phyloP scores from a whole-genome alignment of 2,888 invertebrate genomes.

The Anoncus sp. region DNA sequence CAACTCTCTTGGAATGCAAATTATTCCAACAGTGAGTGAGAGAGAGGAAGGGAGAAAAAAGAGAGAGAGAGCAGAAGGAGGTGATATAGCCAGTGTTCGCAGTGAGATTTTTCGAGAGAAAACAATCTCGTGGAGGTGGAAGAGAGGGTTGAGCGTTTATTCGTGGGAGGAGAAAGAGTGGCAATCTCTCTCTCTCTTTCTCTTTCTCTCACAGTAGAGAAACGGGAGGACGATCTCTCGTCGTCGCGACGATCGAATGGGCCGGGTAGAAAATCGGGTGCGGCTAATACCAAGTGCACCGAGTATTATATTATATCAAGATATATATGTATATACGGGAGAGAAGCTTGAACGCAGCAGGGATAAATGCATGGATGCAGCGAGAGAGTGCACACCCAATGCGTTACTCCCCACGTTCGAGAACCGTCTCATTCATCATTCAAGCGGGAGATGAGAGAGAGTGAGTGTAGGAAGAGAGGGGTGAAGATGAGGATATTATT shows the following conservation, averaged over 20 bases:
- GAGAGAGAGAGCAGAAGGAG: slow-evolving; percentile 47
- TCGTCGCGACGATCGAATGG: slow-evolving; percentile 53
- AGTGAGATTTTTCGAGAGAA: slow-evolving; percentile 32
- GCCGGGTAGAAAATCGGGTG: slow-evolving; percentile 55
- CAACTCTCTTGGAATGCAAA: slow-evolving; percentile 64
- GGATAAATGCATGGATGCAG: slow-evolving; percentile 39
- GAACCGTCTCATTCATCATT: slow-evolving; percentile 77
- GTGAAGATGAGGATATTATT: slow-evolving; percentile 58
- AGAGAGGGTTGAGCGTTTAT: slow-evolving; percentile 60
- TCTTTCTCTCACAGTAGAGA: neutral
- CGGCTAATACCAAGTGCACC: slow-evolving; percentile 49
- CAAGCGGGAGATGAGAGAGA: slow-evolving; percentile 48
- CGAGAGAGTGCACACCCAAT: slow-evolving; percentile 52
- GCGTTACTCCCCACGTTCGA: slow-evolving; percentile 49
- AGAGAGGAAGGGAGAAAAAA: slow-evolving; percentile 45
- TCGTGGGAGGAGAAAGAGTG: slow-evolving; percentile 45
- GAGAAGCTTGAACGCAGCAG: slow-evolving; percentile 34
- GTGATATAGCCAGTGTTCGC: slow-evolving; percentile 32
- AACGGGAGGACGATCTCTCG: slow-evolving; percentile 54
- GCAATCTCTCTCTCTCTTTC: slow-evolving; percentile 19
- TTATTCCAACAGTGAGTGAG: slow-evolving; percentile 65
- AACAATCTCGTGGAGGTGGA: slow-evolving; percentile 69
- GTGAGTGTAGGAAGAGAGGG: slow-evolving; percentile 65
- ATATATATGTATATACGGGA: slow-evolving; percentile 8
- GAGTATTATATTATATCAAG: slow-evolving; percentile 33